These are phyloP conservation scores for Apotomis capreana DNA, from an alignment of 2,888 invertebrate species.

Conservation along the genomic window DNA sequence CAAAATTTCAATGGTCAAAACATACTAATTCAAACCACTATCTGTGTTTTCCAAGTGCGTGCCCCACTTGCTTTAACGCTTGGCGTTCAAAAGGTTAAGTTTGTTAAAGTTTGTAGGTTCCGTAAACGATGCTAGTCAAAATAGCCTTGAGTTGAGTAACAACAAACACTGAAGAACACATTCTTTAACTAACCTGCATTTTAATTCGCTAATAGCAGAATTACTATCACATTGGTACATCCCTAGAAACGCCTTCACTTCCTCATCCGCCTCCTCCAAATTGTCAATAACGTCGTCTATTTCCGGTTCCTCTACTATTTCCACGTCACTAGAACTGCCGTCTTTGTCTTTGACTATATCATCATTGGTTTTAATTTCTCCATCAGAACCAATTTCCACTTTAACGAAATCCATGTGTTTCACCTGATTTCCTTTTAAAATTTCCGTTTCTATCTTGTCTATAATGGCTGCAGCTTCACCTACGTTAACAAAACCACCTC, in stretches of 20 bases:
- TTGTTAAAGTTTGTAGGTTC: no score
- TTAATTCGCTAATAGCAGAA: constrained; percentile 57
- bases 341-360: constrained; percentile 59
- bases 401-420: constrained; percentile 67
- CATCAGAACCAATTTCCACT: constrained; percentile 74
- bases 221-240: constrained; percentile 62
- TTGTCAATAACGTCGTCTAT: constrained; percentile 71
- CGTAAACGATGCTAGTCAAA: no score
- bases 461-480: constrained; percentile 35
- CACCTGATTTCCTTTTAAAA: constrained; percentile 48
- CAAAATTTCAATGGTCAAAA: no score
- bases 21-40: no score
- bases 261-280: constrained; percentile 76
- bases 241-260: constrained; percentile 74
- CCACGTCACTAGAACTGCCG: constrained; percentile 70
- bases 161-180: not conserved
- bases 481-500: constrained; percentile 47
- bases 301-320: constrained; percentile 69
- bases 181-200: constrained; percentile 71
- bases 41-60: no score
- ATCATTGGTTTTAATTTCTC: constrained; percentile 68
- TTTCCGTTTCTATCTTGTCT: constrained; percentile 46
- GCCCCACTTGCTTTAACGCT: no score
- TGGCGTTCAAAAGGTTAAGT: no score
- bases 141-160: no score